Evolutionary conservation across 1,140 invertebrate species (phyloP).

Genomic region (Zaprionus vittiger): DNA sequence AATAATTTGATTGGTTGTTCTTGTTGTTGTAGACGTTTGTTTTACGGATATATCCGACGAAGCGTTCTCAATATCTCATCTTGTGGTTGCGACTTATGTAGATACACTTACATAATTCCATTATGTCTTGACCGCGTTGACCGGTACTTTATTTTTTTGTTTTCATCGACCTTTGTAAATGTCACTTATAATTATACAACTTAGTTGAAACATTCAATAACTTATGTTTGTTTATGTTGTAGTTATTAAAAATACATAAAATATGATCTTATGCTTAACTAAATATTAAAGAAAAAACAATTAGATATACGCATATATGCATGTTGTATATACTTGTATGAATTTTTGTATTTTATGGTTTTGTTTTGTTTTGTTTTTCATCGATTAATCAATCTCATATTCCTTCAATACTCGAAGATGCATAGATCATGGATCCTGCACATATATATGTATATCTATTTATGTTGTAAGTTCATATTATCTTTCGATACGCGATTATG

Average conservation of each 20-base stretch:
- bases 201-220: slow-evolving; percentile 82
- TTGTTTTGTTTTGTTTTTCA: slow-evolving; percentile 1
- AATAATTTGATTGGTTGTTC: slow-evolving; percentile 27
- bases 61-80: slow-evolving; percentile 12
- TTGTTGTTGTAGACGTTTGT: slow-evolving; percentile 8
- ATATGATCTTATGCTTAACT: slow-evolving; percentile 77
- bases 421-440: background rate
- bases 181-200: slow-evolving; percentile 78
- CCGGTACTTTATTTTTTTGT: slow-evolving; percentile 18
- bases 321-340: slow-evolving; percentile 13
- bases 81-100: slow-evolving; percentile 24
- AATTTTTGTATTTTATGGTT: slow-evolving; percentile 11
- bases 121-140: slow-evolving; percentile 54
- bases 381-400: slow-evolving; percentile 3
- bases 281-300: slow-evolving; percentile 75
- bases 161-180: slow-evolving; percentile 20
- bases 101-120: slow-evolving; percentile 73
- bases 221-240: slow-evolving; percentile 52
- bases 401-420: background rate
- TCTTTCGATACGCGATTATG: slow-evolving; percentile 18
- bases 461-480: slow-evolving; percentile 10
- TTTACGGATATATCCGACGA: slow-evolving; percentile 14
- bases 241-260: slow-evolving; percentile 73
- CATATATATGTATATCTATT: slow-evolving; percentile 12
- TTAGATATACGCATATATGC: slow-evolving; percentile 39